Evolutionary conservation across 2,113 vertebrate genomes (phyloP), one percentile per base, ranked within the genome.

Genomic region (Sylvia atricapilla): DNA sequence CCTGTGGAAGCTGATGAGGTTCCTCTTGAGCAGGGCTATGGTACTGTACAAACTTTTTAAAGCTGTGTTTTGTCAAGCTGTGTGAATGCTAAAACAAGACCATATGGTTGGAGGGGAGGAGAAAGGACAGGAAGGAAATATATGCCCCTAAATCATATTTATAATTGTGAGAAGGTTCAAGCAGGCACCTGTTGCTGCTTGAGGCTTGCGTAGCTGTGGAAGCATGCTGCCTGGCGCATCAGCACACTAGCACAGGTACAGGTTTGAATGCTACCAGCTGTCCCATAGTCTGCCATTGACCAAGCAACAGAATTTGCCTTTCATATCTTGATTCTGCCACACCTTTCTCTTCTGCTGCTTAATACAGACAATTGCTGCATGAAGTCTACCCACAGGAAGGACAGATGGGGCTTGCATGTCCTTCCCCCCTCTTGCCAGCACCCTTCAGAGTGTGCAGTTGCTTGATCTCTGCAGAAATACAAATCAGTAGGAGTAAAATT

Each of bases 11-110:
- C 15, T 68, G n/a, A 37, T 72, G 18, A 35, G 23, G n/a, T 67
- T 86, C 22, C 62, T 66, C 23, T 64, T 82, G 21, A 60, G n/a
- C 15, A 18, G 69, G n/a, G 18, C 58, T 39, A 6, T 46, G n/a
- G 31, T 43, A 30, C 23, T 41, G 6, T 43, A 46, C 60, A 41
- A 64, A 24, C 5, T 28, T 82, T 35, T 47, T 13, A 63, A 35
- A 7, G 24, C 17, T 35, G 7, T 3, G 0, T 58, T 79, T 3
- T 0, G 0, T 52, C 58, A 28, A 56, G 18, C 17, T 35, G 21
- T 6, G 20, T 73, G 23, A 92, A 72, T 3, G 3, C 43, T 58
- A 18, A 46, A 81, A 67, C 44, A 83, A 31, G 23, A 77, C 25
- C 18, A 2, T 21, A 24, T 2, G 0, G 2, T 5, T 83, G 56